These are phyloP conservation scores for Bubo scandiacus DNA, from an alignment of 2,113 vertebrate species.

Conservation along the genomic window DNA sequence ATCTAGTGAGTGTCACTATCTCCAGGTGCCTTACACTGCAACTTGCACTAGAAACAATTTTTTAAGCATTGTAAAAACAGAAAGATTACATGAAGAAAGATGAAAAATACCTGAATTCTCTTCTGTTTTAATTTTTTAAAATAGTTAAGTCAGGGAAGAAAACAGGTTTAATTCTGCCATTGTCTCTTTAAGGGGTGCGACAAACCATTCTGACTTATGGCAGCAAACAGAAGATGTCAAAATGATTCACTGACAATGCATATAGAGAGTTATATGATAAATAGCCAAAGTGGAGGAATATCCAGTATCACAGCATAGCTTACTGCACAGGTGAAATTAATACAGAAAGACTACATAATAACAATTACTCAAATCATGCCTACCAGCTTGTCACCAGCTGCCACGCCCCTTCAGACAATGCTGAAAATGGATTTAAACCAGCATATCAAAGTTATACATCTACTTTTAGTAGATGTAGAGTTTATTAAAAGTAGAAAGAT, in stretches of 20 bases:
- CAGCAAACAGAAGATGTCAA: background rate
- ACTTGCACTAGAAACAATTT: background rate
- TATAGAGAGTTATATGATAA: background rate
- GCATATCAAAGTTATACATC: background rate
- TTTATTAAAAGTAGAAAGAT: background rate
- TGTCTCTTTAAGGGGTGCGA: background rate
- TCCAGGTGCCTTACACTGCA: background rate
- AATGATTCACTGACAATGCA: background rate
- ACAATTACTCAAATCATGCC: background rate
- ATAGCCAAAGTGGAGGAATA: background rate
- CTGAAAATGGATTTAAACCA: background rate
- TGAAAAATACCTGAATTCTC: background rate
- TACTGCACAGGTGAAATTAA: background rate
- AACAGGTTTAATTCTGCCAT: background rate
- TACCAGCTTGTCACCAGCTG: background rate
- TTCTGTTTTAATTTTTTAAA: background rate
- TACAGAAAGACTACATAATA: background rate
- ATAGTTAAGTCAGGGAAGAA: background rate
- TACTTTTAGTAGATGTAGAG: background rate
- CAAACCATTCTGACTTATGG: background rate
- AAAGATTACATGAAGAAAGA: background rate
- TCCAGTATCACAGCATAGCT: background rate
- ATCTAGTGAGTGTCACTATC: background rate
- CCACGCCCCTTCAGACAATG: background rate
- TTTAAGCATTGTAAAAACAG: background rate